phyloP scores from a whole-genome alignment of 2,888 invertebrate genomes.

The Melanophora roralis region DNA sequence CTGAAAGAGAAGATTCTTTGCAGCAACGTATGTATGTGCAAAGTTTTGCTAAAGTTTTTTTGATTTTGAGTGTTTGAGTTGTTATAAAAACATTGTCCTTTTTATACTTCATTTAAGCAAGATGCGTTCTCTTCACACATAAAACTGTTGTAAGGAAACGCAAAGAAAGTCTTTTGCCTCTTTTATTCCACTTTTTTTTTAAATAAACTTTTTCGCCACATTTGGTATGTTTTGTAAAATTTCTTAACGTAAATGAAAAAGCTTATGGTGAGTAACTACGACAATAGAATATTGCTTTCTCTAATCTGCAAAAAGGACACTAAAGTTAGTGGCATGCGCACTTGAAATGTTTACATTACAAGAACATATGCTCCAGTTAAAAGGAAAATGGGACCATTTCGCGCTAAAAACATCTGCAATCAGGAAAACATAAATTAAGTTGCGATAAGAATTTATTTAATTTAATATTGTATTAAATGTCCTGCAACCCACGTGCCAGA shows the following conservation, averaged over 20 bases:
- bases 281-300: conserved; percentile 11
- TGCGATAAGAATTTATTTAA: neutral
- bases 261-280: conserved; percentile 29
- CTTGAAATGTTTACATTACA: conserved; percentile 49
- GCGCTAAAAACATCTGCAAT: conserved; percentile 39
- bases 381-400: conserved; percentile 15
- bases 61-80: too few species aligned
- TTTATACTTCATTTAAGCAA: too few species aligned
- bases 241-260: neutral
- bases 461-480: neutral
- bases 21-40: neutral
- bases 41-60: neutral
- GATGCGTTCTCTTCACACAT: too few species aligned
- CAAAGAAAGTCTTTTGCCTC: too few species aligned
- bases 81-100: too few species aligned
- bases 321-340: conserved; percentile 29
- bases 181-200: too few species aligned
- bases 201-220: conserved; percentile 39
- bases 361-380: conserved; percentile 12
- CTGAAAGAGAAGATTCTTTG: neutral
- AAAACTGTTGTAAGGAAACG: too few species aligned
- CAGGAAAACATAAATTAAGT: neutral
- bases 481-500: too few species aligned
- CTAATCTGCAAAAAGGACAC: conserved; percentile 19
- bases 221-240: neutral